phyloP scores from a whole-genome alignment of 2,113 vertebrate genomes.

The Pluvianellus socialis region DNA sequence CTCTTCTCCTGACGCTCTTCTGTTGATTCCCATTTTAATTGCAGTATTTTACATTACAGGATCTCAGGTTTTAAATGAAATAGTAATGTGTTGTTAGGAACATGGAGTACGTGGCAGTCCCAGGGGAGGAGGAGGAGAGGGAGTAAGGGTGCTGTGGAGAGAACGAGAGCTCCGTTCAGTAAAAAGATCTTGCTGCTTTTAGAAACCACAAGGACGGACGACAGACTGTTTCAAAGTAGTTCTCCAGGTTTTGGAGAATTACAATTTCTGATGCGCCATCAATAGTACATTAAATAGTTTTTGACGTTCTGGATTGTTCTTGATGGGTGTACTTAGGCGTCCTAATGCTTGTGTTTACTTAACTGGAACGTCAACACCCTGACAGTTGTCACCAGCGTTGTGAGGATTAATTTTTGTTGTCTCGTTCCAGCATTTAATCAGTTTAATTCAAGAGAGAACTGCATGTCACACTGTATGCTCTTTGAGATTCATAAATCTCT shows the following conservation, averaged over 20 bases:
- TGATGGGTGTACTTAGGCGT: not conserved
- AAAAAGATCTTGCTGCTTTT: not conserved
- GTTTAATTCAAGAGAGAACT: not conserved
- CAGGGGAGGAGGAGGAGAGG: not conserved
- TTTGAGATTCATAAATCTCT: constrained; percentile 5
- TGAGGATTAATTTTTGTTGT: constrained; percentile 18
- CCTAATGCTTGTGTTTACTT: not conserved
- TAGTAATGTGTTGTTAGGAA: not conserved
- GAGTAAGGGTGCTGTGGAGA: not conserved
- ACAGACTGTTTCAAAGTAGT: not conserved
- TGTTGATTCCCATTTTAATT: not conserved
- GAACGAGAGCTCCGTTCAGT: not conserved
- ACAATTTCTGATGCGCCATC: not conserved
- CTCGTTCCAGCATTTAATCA: constrained; percentile 16
- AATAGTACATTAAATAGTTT: not conserved
- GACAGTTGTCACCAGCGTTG: constrained; percentile 5
- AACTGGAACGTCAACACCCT: not conserved
- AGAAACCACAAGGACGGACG: not conserved
- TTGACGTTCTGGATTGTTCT: not conserved
- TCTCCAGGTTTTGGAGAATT: not conserved
- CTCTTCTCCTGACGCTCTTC: not conserved
- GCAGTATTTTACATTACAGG: not conserved
- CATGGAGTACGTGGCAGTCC: not conserved
- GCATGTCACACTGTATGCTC: not conserved
- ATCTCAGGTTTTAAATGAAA: not conserved